Percentiles rank a stretch among this genome's conserved stretches.
Conservation (phyloP, 1,140 invertebrate species). For the Ips nitidus region DNA sequence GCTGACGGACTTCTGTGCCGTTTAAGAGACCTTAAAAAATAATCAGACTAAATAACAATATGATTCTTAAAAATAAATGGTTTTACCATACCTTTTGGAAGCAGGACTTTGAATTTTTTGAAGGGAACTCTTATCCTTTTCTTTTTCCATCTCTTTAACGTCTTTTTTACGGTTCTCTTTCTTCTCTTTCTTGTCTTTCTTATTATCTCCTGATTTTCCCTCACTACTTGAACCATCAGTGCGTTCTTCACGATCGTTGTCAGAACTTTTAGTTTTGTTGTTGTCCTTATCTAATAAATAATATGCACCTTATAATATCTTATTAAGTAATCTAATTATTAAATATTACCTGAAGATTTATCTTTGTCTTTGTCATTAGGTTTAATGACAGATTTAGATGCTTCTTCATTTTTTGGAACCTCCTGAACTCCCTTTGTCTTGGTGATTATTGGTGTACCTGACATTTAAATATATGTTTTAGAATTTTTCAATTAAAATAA, state of each 20-base stretch:
- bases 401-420: conserved; percentile 46
- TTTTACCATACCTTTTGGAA: conserved; percentile 36
- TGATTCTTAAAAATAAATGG: too few species aligned
- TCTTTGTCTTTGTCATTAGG: conserved; percentile 43
- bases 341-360: conserved; percentile 12
- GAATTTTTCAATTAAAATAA: background rate
- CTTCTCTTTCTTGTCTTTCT: conserved; percentile 55
- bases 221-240: conserved; percentile 43
- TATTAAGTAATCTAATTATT: background rate
- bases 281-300: conserved; percentile 57
- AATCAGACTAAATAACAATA: too few species aligned
- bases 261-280: conserved; percentile 60
- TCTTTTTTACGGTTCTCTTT: conserved; percentile 51
- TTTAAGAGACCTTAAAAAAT: conserved; percentile 51
- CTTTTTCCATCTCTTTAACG: conserved; percentile 51
- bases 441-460: conserved; percentile 61
- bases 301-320: conserved; percentile 36
- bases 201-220: conserved; percentile 61
- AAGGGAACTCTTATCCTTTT: conserved; percentile 48
- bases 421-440: conserved; percentile 68
- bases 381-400: conserved; percentile 24
- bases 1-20: conserved; percentile 53
- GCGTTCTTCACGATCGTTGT: conserved; percentile 57
- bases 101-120: conserved; percentile 35
- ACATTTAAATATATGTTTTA: background rate